phyloP scores from a whole-genome alignment of 2,797 vertebrate genomes.

The Xiphophorus birchmanni region DNA sequence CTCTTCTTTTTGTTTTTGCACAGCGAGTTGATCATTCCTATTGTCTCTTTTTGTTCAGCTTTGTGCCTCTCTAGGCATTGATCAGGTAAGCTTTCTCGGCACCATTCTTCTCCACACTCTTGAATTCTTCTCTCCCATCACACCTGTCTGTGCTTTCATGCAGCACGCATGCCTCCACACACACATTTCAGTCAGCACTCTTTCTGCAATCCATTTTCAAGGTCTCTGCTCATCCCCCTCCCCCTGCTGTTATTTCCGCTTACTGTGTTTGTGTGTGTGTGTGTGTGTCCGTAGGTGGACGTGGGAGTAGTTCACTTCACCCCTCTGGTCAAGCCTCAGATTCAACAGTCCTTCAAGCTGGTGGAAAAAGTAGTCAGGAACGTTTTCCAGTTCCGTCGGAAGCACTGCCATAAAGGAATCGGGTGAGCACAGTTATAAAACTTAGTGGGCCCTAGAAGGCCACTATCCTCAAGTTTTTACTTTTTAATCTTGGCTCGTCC shows the following conservation, averaged over 20 bases:
- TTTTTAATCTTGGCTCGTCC: slow-evolving; percentile 43
- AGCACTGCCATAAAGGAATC: slow-evolving; percentile 89
- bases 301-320: slow-evolving; percentile 93
- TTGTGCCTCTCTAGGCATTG: slow-evolving; percentile 35
- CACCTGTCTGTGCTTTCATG: slow-evolving; percentile 18
- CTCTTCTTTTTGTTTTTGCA: slow-evolving; percentile 49
- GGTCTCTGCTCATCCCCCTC: slow-evolving; percentile 19
- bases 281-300: slow-evolving; percentile 84
- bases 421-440: slow-evolving; percentile 80
- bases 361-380: slow-evolving; percentile 93
- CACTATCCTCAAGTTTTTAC: slow-evolving; percentile 5
- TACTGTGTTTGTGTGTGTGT: slow-evolving; percentile 11
- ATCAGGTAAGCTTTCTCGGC: slow-evolving; percentile 36
- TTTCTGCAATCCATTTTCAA: slow-evolving; percentile 19
- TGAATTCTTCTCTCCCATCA: slow-evolving; percentile 18
- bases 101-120: slow-evolving; percentile 17
- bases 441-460: slow-evolving; percentile 10
- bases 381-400: slow-evolving; percentile 92
- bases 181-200: slow-evolving; percentile 10
- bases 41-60: slow-evolving; percentile 32
- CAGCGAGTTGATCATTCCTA: slow-evolving; percentile 40
- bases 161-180: background rate
- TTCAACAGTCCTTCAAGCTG: slow-evolving; percentile 91
- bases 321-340: slow-evolving; percentile 88
- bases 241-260: slow-evolving; percentile 19